Conservation (phyloP, 2,888 invertebrate genomes). For the Embidobia sp. region DNA sequence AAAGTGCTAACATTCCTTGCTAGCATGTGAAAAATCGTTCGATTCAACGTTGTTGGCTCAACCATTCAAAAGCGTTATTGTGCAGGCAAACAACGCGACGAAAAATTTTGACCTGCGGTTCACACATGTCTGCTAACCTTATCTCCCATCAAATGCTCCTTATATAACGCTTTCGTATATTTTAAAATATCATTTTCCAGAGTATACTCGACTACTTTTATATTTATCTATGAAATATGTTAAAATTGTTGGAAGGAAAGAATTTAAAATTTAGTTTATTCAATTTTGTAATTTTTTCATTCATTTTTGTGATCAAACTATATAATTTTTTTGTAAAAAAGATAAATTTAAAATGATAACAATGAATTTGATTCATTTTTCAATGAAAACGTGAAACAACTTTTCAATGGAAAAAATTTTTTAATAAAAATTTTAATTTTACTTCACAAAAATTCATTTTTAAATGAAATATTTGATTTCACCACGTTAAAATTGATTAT, state of each 20-base stretch:
- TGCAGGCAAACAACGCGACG: conserved; percentile 6
- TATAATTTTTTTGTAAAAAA: too few relatives aligned
- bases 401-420: too few relatives aligned
- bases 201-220: neutral
- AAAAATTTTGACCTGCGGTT: conserved; percentile 52
- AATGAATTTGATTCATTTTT: too few relatives aligned
- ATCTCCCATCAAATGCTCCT: conserved; percentile 30
- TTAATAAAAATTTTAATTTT: too few relatives aligned
- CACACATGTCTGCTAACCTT: conserved; percentile 38
- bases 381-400: too few relatives aligned
- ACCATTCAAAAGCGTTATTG: conserved; percentile 38
- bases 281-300: too few relatives aligned
- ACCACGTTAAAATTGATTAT: too few relatives aligned
- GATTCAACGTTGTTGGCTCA: conserved; percentile 14
- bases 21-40: conserved; percentile 15
- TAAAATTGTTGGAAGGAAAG: too few relatives aligned
- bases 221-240: neutral
- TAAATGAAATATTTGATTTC: too few relatives aligned
- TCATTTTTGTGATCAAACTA: conserved; percentile 9
- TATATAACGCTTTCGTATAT: conserved; percentile 26
- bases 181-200: conserved; percentile 4
- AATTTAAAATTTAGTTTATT: too few relatives aligned
- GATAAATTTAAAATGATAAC: too few relatives aligned
- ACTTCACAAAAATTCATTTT: too few relatives aligned
- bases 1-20: neutral